phyloP scores from a whole-genome alignment of 1,140 invertebrate genomes.

The Antheraea pernyi region DNA sequence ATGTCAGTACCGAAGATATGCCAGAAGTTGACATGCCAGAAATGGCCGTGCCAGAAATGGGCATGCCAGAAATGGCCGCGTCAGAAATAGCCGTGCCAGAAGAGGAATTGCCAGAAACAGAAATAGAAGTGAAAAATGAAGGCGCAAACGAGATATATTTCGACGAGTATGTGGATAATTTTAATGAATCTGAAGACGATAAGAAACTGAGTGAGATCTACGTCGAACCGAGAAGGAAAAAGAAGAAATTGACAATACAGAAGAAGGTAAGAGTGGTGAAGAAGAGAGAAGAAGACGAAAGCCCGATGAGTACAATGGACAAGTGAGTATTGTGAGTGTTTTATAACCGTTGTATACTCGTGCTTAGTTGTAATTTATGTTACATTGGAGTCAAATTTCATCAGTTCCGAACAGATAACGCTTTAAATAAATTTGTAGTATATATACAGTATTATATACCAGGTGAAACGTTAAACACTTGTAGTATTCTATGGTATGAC shows the following conservation, averaged over 20 bases:
- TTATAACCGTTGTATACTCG: not conserved
- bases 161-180: constrained; percentile 38
- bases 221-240: constrained; percentile 33
- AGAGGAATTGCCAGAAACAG: constrained; percentile 3
- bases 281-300: constrained; percentile 40
- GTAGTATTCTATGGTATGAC: too few relatives aligned
- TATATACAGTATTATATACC: too few relatives aligned
- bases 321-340: constrained; percentile 35
- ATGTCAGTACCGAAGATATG: not conserved
- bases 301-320: constrained; percentile 45
- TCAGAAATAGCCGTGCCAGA: constrained; percentile 15
- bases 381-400: too few relatives aligned
- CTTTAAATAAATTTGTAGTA: too few relatives aligned
- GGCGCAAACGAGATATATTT: constrained; percentile 49
- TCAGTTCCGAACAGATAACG: too few relatives aligned
- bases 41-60: too few relatives aligned
- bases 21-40: too few relatives aligned
- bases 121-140: constrained; percentile 49
- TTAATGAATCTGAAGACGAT: constrained; percentile 55
- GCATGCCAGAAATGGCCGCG: not conserved
- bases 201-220: constrained; percentile 52
- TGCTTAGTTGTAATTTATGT: too few relatives aligned
- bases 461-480: too few relatives aligned
- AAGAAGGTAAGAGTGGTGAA: constrained; percentile 33
- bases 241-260: constrained; percentile 34